Percentiles rank a stretch among this genome's conserved stretches.
Evolutionary conservation across 2,888 invertebrate genomes (phyloP).

Genomic region (Epistrophella euchroma): DNA sequence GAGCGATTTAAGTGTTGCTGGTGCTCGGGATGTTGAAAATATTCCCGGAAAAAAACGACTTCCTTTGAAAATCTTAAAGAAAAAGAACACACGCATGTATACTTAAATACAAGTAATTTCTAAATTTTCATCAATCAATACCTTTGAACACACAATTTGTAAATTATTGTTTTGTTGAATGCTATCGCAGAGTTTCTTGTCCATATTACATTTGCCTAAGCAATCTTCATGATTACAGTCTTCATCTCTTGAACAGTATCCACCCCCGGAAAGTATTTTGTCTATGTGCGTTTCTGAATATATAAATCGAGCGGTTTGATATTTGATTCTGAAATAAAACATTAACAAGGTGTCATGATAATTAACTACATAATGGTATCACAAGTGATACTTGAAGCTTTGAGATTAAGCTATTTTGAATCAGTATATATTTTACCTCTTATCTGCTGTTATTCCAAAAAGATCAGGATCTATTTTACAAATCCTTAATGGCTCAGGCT

Average conservation of each 20-base stretch:
- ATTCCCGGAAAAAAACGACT: constrained; percentile 81
- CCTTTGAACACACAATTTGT: constrained; percentile 81
- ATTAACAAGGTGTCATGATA: background rate
- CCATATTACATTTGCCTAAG: constrained; percentile 80
- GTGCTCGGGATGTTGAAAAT: constrained; percentile 79
- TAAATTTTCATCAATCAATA: constrained; percentile 10
- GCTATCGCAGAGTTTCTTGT: constrained; percentile 79
- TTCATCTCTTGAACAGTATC: constrained; percentile 78
- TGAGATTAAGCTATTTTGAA: background rate
- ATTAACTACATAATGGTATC: too few species aligned
- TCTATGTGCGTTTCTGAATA: constrained; percentile 81
- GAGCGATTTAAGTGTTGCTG: constrained; percentile 79
- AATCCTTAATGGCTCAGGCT: constrained; percentile 82
- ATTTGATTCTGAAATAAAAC: constrained; percentile 79
- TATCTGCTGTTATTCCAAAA: constrained; percentile 81
- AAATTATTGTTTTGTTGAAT: constrained; percentile 82
- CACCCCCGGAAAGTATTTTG: constrained; percentile 80
- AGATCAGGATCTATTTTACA: constrained; percentile 81
- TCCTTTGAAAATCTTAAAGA: constrained; percentile 80
- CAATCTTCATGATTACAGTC: constrained; percentile 81
- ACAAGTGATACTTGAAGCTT: background rate
- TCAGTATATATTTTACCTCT: constrained; percentile 76
- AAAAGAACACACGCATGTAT: background rate
- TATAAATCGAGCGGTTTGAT: constrained; percentile 81
- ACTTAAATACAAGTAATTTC: background rate